Conservation (phyloP, 2,888 invertebrate genomes). For the Sphinx pinastri region DNA sequence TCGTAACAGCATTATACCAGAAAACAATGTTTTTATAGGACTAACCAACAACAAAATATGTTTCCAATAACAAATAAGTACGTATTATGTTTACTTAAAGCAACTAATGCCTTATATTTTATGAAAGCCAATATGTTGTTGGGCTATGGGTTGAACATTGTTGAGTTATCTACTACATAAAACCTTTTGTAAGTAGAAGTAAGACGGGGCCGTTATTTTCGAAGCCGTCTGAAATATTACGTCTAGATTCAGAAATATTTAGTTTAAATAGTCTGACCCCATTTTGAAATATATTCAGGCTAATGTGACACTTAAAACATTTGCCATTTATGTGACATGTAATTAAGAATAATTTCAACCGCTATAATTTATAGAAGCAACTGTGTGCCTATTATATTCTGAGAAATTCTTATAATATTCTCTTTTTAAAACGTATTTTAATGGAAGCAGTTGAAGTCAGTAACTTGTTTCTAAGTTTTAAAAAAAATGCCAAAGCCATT, state of each 20-base stretch:
- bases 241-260: neutral
- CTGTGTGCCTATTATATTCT: too few relatives aligned
- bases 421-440: too few relatives aligned
- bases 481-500: too few relatives aligned
- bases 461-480: too few relatives aligned
- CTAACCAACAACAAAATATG: neutral
- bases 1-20: neutral
- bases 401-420: too few relatives aligned
- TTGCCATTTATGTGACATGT: too few relatives aligned
- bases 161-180: constrained; percentile 12
- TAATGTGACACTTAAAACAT: too few relatives aligned
- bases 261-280: neutral
- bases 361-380: too few relatives aligned
- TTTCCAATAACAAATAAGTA: constrained; percentile 22
- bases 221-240: neutral
- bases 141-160: neutral
- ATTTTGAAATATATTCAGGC: too few relatives aligned
- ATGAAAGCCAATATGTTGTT: constrained; percentile 4
- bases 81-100: neutral
- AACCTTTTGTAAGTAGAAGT: neutral
- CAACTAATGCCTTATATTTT: constrained; percentile 13
- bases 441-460: too few relatives aligned
- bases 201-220: neutral
- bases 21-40: neutral
- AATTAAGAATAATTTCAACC: too few relatives aligned